These are phyloP conservation scores for Gracilinanus agilis DNA, from an alignment of 2,113 vertebrate species.

Conservation along the genomic window DNA sequence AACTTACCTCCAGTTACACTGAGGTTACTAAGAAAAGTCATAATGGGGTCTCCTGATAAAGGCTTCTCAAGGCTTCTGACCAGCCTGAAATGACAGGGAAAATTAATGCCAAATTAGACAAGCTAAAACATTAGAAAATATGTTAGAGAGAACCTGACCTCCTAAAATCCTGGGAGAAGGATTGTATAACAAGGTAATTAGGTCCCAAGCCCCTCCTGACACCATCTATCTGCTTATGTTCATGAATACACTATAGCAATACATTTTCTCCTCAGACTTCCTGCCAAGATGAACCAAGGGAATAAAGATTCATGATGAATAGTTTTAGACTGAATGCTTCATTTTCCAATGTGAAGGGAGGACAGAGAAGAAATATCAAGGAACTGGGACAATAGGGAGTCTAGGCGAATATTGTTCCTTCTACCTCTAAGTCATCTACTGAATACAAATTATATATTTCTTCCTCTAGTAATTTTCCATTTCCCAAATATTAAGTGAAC, in stretches of 20 bases:
- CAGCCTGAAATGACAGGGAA: slow-evolving; percentile 76
- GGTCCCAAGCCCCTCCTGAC: neutral
- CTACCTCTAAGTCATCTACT: neutral
- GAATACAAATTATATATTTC: neutral
- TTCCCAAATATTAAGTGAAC: neutral
- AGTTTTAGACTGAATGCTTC: neutral
- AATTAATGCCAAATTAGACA: slow-evolving; percentile 32
- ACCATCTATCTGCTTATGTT: neutral
- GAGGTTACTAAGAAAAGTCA: slow-evolving; percentile 71
- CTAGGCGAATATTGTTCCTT: neutral
- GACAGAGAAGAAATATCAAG: neutral
- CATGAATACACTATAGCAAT: fast-evolving
- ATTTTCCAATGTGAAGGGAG: neutral
- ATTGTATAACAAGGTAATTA: neutral
- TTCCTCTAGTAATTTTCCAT: neutral
- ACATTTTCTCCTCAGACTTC: neutral
- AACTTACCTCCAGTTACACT: slow-evolving; percentile 72
- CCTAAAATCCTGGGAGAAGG: neutral
- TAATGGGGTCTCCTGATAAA: neutral
- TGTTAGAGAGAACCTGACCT: neutral
- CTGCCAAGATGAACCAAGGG: neutral
- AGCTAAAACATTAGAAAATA: neutral
- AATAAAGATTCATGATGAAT: neutral
- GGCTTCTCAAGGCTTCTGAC: slow-evolving; percentile 63
- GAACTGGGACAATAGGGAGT: neutral